Conservation (phyloP, 2,888 invertebrate genomes). For the Plemyria rubiginata region DNA sequence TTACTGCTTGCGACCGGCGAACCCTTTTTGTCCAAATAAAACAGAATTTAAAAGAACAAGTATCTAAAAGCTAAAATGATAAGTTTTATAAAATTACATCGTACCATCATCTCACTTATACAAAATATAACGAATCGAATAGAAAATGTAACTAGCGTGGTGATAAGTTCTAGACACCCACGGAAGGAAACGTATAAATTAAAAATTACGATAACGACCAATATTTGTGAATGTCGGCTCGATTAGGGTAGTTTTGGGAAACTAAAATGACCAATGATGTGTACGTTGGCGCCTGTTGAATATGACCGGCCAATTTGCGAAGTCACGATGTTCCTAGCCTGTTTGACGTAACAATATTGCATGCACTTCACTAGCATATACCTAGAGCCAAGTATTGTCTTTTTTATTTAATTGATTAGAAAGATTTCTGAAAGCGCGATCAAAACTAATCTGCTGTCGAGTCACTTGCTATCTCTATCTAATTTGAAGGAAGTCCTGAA, state of each 20-base stretch:
- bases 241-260: conserved; percentile 33
- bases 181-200: conserved; percentile 17
- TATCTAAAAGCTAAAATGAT: background rate
- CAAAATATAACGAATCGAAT: conserved; percentile 12
- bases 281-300: conserved; percentile 12
- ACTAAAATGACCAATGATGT: conserved; percentile 26
- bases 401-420: no score
- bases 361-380: background rate
- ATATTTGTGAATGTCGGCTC: conserved; percentile 31
- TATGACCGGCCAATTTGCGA: conserved; percentile 16
- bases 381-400: background rate
- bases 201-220: conserved; percentile 23
- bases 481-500: no score
- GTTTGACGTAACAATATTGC: background rate
- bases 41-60: no score
- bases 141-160: conserved; percentile 19
- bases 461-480: no score
- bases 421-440: no score
- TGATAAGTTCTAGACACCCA: conserved; percentile 26
- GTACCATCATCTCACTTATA: conserved; percentile 14
- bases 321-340: conserved; percentile 2
- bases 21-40: background rate
- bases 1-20: background rate
- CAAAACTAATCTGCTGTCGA: no score
- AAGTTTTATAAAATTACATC: background rate